Conservation (phyloP, 2,888 invertebrate species). For the Eupithecia subfuscata region DNA sequence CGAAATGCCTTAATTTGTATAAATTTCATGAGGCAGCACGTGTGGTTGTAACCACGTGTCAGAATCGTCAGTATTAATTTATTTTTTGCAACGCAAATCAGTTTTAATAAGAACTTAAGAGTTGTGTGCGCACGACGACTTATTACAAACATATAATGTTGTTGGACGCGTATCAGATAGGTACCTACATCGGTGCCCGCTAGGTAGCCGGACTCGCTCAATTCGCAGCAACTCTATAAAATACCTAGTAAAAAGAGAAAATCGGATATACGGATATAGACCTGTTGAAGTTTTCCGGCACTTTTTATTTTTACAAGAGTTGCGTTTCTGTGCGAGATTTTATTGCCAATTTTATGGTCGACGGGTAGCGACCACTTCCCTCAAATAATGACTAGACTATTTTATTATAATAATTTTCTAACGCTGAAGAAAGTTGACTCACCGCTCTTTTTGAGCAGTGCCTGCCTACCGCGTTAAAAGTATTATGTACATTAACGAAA, state of each 20-base stretch:
- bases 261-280: neutral
- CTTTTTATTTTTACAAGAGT: neutral
- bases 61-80: neutral
- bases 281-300: neutral
- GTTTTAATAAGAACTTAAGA: neutral
- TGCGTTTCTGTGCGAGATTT: conserved; percentile 17
- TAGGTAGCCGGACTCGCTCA: neutral
- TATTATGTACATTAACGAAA: conserved; percentile 14
- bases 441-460: conserved; percentile 14
- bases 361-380: conserved; percentile 41
- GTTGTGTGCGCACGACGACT: neutral
- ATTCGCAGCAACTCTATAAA: neutral
- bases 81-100: neutral
- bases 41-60: neutral
- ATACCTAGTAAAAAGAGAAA: neutral
- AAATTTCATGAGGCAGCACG: neutral
- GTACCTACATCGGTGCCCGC: neutral
- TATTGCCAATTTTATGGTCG: conserved; percentile 33
- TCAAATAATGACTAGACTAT: conserved; percentile 40
- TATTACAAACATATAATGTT: neutral
- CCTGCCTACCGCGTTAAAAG: neutral
- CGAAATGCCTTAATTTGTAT: neutral
- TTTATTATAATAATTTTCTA: conserved; percentile 47
- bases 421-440: conserved; percentile 35
- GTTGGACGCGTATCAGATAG: neutral